These are phyloP conservation scores for Sardina pilchardus DNA, from an alignment of 2,113 vertebrate genomes.

Conservation along the genomic window DNA sequence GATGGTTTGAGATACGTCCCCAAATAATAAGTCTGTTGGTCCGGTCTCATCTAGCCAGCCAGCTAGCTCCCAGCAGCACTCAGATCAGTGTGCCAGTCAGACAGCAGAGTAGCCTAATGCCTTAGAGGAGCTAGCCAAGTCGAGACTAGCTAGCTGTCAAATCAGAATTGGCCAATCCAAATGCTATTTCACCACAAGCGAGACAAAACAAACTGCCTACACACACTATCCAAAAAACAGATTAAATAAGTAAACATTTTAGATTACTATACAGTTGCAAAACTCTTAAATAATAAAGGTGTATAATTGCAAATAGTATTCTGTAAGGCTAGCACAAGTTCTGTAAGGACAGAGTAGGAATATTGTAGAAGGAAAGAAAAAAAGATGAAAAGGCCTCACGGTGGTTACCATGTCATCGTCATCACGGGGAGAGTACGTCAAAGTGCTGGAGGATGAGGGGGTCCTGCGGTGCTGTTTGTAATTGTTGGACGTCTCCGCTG, in stretches of 20 bases:
- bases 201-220: neutral
- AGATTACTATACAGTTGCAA: too few species aligned
- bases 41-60: neutral
- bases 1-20: neutral
- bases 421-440: slow-evolving; percentile 89
- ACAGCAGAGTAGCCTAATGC: neutral
- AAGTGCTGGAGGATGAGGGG: slow-evolving; percentile 90
- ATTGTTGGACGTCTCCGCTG: slow-evolving; percentile 81
- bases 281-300: neutral
- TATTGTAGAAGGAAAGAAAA: neutral
- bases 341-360: too few species aligned
- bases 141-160: neutral
- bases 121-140: neutral
- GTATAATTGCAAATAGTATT: neutral
- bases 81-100: slow-evolving; percentile 6
- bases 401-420: slow-evolving; percentile 92
- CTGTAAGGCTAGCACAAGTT: too few species aligned
- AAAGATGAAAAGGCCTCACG: neutral
- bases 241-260: neutral
- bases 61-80: slow-evolving; percentile 3
- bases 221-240: neutral
- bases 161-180: neutral
- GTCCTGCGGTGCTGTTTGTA: slow-evolving; percentile 94
- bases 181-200: neutral
- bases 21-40: neutral